A percentile compares a stretch with the other conserved stretches of the same genome.
phyloP scores from a whole-genome alignment of 2,113 vertebrate species.

The Ciconia boyciana region DNA sequence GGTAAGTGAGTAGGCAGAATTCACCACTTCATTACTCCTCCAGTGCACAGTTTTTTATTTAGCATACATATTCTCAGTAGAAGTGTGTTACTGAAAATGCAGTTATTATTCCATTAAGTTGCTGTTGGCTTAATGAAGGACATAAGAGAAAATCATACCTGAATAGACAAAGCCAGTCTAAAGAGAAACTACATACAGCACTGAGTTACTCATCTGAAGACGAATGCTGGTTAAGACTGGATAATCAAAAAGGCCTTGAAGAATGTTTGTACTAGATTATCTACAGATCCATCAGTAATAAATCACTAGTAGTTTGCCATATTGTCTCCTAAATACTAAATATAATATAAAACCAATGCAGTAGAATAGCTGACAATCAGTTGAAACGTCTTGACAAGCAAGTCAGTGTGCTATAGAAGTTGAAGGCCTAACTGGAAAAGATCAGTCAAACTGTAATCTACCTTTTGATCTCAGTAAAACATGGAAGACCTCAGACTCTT shows the following conservation, averaged over 20 bases:
- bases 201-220: neutral
- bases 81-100: neutral
- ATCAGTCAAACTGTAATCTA: neutral
- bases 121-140: neutral
- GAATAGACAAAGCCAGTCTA: neutral
- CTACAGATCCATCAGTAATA: neutral
- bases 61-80: neutral
- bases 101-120: conserved; percentile 42
- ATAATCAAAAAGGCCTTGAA: neutral
- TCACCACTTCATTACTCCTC: conserved; percentile 40
- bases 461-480: neutral
- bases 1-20: conserved; percentile 43
- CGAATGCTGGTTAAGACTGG: neutral
- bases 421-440: neutral
- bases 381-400: neutral
- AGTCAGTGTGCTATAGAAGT: neutral
- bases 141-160: neutral
- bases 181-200: neutral
- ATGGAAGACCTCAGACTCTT: neutral
- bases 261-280: neutral
- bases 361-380: neutral
- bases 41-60: conserved; percentile 3
- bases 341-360: neutral
- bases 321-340: neutral
- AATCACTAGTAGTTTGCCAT: neutral